Conservation (phyloP, 2,797 vertebrate species). For the Crenichthys baileyi region DNA sequence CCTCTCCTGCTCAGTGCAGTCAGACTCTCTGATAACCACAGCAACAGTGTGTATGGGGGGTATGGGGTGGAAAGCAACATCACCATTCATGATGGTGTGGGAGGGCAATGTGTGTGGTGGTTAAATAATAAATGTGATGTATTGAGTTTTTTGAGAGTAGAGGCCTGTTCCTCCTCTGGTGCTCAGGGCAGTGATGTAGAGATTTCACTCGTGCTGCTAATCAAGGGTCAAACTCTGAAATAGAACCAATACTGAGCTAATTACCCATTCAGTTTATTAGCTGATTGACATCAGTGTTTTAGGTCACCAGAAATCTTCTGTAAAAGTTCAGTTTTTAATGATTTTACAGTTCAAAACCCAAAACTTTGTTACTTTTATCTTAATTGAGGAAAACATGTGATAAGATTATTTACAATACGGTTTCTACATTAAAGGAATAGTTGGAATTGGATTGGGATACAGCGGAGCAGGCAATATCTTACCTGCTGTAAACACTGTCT, state of each 20-base stretch:
- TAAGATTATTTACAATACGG: background rate
- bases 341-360: background rate
- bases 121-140: conserved; percentile 86
- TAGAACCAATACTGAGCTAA: background rate
- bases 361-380: background rate
- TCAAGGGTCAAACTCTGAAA: conserved; percentile 27
- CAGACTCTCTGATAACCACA: conserved; percentile 55
- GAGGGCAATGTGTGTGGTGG: conserved; percentile 78
- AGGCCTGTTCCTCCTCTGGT: conserved; percentile 65
- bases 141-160: conserved; percentile 79
- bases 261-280: conserved; percentile 1
- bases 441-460: background rate
- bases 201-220: conserved; percentile 51
- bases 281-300: background rate
- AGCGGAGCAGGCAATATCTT: background rate
- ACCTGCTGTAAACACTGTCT: background rate
- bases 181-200: conserved; percentile 47
- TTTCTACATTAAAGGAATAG: background rate
- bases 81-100: conserved; percentile 71
- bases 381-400: background rate
- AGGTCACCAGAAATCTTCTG: background rate
- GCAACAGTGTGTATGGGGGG: background rate
- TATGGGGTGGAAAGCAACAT: conserved; percentile 48
- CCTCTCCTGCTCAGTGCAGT: conserved; percentile 57
- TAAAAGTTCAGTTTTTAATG: background rate